Conservation (phyloP, 2,113 vertebrate species). For the Pandion haliaetus region DNA sequence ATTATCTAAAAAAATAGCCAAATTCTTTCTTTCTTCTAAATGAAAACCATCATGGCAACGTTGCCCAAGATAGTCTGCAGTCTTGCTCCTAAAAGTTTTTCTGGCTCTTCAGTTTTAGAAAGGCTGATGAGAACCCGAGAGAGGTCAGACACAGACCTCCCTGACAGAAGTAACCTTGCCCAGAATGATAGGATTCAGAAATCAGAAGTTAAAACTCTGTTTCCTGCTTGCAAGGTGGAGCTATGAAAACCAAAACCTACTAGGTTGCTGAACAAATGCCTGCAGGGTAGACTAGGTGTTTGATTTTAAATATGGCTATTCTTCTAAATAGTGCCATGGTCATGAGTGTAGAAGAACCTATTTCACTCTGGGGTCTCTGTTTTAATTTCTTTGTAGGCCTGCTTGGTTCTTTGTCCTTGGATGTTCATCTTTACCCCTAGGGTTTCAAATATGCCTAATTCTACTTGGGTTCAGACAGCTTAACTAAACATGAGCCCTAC, state of each 20-base stretch:
- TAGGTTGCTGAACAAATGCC: not conserved
- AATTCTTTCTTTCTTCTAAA: not conserved
- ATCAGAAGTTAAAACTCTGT: not conserved
- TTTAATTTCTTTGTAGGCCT: not conserved
- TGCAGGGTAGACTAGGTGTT: not conserved
- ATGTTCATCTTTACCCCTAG: not conserved
- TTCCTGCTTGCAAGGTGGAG: not conserved
- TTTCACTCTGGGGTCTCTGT: not conserved
- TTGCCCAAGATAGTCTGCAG: not conserved
- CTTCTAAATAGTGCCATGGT: not conserved
- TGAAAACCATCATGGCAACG: not conserved
- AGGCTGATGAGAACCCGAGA: not conserved
- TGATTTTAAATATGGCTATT: not conserved
- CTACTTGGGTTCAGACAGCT: not conserved
- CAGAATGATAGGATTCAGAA: not conserved
- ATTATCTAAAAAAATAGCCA: constrained; percentile 22
- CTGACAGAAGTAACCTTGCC: not conserved
- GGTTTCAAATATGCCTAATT: not conserved
- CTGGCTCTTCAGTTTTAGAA: not conserved
- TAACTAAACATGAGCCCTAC: not conserved
- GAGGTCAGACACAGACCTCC: not conserved
- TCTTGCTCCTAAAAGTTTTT: not conserved
- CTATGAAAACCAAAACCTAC: not conserved
- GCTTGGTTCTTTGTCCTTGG: not conserved
- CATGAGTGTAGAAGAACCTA: not conserved